phyloP scores from a whole-genome alignment of 2,888 invertebrate species.

The Drosophila nr. medialis region DNA sequence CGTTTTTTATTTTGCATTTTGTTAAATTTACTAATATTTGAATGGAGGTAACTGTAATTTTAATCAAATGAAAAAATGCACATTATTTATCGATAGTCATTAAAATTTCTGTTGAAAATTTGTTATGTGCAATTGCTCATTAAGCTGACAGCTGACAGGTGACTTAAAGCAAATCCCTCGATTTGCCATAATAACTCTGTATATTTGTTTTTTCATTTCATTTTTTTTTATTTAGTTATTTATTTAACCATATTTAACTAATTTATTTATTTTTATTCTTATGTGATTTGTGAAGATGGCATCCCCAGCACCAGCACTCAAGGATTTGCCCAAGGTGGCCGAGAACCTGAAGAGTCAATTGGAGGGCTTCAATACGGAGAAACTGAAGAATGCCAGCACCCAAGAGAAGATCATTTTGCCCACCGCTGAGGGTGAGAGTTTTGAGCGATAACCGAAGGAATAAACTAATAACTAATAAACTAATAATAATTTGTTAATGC shows the following conservation, averaged over 20 bases:
- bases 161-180: neutral
- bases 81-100: neutral
- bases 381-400: constrained; percentile 94
- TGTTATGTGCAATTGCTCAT: neutral
- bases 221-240: neutral
- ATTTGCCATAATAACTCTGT: neutral
- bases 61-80: neutral
- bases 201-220: neutral
- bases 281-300: constrained; percentile 71
- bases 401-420: constrained; percentile 96
- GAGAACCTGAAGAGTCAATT: constrained; percentile 95
- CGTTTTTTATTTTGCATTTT: constrained; percentile 2
- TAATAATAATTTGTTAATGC: constrained; percentile 12
- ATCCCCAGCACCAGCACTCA: constrained; percentile 89
- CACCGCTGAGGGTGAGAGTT: constrained; percentile 93
- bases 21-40: neutral
- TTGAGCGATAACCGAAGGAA: neutral
- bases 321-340: constrained; percentile 96
- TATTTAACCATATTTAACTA: neutral
- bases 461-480: neutral
- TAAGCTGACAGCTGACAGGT: neutral
- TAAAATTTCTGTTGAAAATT: neutral
- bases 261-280: neutral
- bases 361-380: constrained; percentile 94
- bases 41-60: neutral